These are phyloP conservation scores for Macaria notata DNA, from an alignment of 2,888 invertebrate genomes.

Conservation along the genomic window DNA sequence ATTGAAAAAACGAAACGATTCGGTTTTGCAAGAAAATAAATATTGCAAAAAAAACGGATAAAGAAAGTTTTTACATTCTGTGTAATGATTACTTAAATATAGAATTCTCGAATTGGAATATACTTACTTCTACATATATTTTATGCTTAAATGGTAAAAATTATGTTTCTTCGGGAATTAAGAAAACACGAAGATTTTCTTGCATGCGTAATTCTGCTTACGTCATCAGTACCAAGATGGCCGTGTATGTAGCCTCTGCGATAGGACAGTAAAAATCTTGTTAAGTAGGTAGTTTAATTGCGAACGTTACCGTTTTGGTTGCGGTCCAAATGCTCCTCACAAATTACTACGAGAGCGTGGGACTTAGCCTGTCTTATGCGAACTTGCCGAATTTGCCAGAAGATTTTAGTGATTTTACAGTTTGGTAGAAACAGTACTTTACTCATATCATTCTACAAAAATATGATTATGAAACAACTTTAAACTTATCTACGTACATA, in stretches of 20 bases:
- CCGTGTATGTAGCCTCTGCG: not conserved
- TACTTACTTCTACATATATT: no score
- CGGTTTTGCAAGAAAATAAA: not conserved
- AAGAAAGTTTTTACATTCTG: no score
- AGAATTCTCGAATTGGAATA: no score
- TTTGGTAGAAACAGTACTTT: not conserved
- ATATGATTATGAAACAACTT: no score
- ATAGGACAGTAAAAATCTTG: slow-evolving; percentile 6
- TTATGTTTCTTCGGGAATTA: no score
- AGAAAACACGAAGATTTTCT: no score
- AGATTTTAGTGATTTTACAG: not conserved
- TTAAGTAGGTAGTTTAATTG: slow-evolving; percentile 1
- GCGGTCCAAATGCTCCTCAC: slow-evolving; percentile 20
- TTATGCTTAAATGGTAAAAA: no score
- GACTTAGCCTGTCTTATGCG: slow-evolving; percentile 8
- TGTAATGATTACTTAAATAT: no score
- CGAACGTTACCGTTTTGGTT: slow-evolving; percentile 15
- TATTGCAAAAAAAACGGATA: no score
- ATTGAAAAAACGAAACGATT: slow-evolving; percentile 10
- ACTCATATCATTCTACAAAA: no score
- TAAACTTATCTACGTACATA: no score
- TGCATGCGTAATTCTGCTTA: not conserved
- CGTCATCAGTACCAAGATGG: not conserved
- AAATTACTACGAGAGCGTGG: slow-evolving; percentile 13
- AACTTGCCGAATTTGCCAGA: not conserved